Percentiles rank a stretch among this genome's conserved stretches.
Conservation (phyloP, 2,113 vertebrate genomes). For the Panurus biarmicus region DNA sequence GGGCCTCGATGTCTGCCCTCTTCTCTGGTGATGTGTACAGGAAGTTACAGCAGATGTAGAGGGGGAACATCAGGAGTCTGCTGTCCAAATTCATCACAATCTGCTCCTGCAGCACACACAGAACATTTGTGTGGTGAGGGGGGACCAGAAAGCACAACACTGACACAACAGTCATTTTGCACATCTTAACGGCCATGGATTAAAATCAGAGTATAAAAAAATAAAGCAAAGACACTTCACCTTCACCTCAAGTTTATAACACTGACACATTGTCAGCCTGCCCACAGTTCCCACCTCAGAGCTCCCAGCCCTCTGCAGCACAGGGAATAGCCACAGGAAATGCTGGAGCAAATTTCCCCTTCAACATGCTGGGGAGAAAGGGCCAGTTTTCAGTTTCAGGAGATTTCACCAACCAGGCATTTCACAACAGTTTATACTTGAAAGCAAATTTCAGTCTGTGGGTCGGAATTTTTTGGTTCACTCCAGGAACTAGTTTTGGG, state of each 20-base stretch:
- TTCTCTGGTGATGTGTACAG: conserved; percentile 86
- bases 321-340: not conserved
- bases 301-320: not conserved
- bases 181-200: rapidly evolving
- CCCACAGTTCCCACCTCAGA: not conserved
- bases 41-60: conserved; percentile 98
- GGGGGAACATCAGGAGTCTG: conserved; percentile 87
- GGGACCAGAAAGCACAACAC: not conserved
- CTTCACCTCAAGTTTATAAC: not conserved
- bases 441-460: not conserved
- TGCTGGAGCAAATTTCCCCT: not conserved
- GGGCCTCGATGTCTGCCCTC: conserved; percentile 54
- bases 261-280: not conserved
- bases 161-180: not conserved
- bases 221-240: not conserved
- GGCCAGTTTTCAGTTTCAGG: not conserved
- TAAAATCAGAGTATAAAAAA: not conserved
- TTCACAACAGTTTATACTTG: not conserved
- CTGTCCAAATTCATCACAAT: conserved; percentile 97
- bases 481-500: not conserved
- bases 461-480: not conserved
- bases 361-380: not conserved
- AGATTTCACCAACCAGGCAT: not conserved
- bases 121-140: not conserved
- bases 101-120: conserved; percentile 79